These are phyloP conservation scores for Pelosia muscerda DNA, from an alignment of 2,888 invertebrate genomes.

Conservation along the genomic window DNA sequence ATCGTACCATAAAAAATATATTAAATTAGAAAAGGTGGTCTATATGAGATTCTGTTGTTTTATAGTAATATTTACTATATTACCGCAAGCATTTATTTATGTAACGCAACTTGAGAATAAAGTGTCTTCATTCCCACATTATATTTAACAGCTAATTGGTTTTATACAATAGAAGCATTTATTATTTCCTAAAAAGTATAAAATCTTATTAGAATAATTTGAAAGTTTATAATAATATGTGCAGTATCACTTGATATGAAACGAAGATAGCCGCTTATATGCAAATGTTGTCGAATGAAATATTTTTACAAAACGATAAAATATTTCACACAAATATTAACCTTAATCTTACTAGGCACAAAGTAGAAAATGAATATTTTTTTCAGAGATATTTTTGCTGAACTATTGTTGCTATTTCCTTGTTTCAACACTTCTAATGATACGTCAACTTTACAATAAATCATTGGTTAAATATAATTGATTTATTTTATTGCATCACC, in stretches of 20 bases:
- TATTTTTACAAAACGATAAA: slow-evolving; percentile 26
- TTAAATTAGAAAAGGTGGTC: background rate
- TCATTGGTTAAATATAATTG: slow-evolving; percentile 38
- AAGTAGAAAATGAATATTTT: slow-evolving; percentile 19
- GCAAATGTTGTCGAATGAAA: slow-evolving; percentile 49
- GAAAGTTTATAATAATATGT: background rate
- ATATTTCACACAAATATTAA: slow-evolving; percentile 27
- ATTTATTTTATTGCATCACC: slow-evolving; percentile 35
- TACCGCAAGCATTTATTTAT: slow-evolving; percentile 10
- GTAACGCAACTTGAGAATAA: slow-evolving; percentile 12
- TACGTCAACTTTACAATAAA: slow-evolving; percentile 30
- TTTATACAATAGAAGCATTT: slow-evolving; percentile 10
- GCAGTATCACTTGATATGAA: background rate
- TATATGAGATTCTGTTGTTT: background rate
- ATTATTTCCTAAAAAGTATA: slow-evolving; percentile 3
- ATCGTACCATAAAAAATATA: slow-evolving; percentile 5
- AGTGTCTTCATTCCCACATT: slow-evolving; percentile 9
- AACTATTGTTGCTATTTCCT: slow-evolving; percentile 26
- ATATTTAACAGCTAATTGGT: slow-evolving; percentile 4
- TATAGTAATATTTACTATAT: background rate
- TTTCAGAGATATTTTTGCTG: background rate
- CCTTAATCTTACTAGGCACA: slow-evolving; percentile 22
- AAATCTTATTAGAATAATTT: background rate
- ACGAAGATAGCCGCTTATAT: slow-evolving; percentile 54
- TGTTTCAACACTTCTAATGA: slow-evolving; percentile 27